Conservation (phyloP, 2,888 invertebrate genomes). For the Tortricodes alternella region DNA sequence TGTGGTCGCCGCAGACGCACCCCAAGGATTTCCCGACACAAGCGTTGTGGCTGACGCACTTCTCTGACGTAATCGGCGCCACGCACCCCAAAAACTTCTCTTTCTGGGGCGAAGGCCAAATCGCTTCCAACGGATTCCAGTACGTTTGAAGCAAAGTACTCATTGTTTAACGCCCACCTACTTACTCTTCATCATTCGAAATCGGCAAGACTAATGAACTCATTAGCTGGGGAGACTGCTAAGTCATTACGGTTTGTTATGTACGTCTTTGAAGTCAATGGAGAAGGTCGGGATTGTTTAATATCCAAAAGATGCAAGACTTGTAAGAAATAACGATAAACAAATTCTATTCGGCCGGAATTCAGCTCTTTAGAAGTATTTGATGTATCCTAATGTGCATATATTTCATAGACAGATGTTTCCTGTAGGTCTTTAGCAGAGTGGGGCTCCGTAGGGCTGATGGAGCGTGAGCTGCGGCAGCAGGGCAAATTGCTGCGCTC, state of each 20-base stretch:
- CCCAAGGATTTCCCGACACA: constrained; percentile 96
- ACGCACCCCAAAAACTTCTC: constrained; percentile 94
- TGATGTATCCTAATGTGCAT: no score
- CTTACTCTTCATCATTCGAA: background rate
- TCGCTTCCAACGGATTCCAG: constrained; percentile 94
- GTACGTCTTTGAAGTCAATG: no score
- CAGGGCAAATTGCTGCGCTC: constrained; percentile 90
- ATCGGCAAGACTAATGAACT: no score
- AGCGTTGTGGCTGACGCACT: constrained; percentile 95
- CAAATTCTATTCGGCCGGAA: no score
- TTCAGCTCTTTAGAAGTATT: no score
- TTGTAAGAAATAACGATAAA: no score
- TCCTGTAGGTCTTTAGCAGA: constrained; percentile 85
- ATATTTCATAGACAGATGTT: no score
- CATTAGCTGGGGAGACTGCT: no score
- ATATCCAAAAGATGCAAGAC: no score
- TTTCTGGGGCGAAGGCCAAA: constrained; percentile 95
- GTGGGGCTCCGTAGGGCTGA: constrained; percentile 93
- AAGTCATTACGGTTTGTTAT: no score
- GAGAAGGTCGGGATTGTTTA: no score
- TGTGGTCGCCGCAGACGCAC: constrained; percentile 98
- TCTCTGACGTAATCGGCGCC: constrained; percentile 98
- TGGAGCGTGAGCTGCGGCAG: constrained; percentile 94
- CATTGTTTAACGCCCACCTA: no score
- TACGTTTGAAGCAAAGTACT: constrained; percentile 42